phyloP scores from a whole-genome alignment of 2,797 vertebrate genomes.

The Momotus momota region DNA sequence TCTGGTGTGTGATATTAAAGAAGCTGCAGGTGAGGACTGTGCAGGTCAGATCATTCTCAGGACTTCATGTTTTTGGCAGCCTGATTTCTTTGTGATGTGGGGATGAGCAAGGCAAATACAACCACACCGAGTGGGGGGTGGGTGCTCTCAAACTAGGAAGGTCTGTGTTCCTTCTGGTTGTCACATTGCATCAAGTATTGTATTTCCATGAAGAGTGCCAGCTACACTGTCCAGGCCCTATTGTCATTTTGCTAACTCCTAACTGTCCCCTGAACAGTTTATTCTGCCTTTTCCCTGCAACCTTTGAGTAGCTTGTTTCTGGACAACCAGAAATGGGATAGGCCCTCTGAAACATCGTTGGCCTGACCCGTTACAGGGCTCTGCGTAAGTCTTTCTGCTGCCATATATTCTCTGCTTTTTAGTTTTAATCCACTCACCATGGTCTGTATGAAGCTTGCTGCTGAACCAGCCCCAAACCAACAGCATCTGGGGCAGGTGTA shows the following conservation, averaged over 20 bases:
- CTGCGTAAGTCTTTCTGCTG: neutral
- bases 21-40: neutral
- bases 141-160: neutral
- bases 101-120: neutral
- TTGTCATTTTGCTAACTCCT: rapidly evolving
- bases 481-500: neutral
- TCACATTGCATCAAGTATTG: neutral
- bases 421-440: neutral
- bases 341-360: neutral
- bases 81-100: neutral
- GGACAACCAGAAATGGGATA: neutral
- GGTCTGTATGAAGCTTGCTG: neutral
- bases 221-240: neutral
- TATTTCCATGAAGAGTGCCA: rapidly evolving
- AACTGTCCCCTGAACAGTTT: neutral
- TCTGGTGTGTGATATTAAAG: neutral
- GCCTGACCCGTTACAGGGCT: neutral
- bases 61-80: neutral
- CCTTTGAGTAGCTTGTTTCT: neutral
- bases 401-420: neutral
- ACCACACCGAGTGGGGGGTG: rapidly evolving
- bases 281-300: neutral
- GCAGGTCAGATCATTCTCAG: neutral
- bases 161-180: neutral
- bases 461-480: neutral